Conservation (phyloP, 1,140 invertebrate genomes). For the Monomorium pharaonis region DNA sequence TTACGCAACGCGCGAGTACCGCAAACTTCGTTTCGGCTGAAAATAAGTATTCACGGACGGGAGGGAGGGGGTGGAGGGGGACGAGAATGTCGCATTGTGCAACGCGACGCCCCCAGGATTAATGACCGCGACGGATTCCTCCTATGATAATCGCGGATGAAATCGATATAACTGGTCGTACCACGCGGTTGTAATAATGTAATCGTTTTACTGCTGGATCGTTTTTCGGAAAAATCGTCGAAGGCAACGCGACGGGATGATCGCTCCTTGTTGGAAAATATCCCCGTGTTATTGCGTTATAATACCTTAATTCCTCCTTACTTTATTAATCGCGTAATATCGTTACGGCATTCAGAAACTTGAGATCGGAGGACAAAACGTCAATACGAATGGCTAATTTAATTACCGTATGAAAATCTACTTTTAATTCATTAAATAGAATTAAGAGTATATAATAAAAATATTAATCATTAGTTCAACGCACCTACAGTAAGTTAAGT, state of each 20-base stretch:
- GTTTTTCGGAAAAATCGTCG: conserved; percentile 49
- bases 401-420: not conserved
- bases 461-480: not conserved
- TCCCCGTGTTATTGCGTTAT: not conserved
- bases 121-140: conserved; percentile 31
- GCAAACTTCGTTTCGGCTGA: not conserved
- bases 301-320: not conserved
- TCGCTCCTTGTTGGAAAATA: conserved; percentile 16
- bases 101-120: conserved; percentile 22
- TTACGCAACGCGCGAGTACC: conserved; percentile 56
- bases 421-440: not conserved
- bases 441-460: not conserved
- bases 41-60: conserved; percentile 38
- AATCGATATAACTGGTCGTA: conserved; percentile 52
- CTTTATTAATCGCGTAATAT: not conserved
- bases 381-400: not conserved
- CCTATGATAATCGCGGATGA: conserved; percentile 52
- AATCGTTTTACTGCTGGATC: conserved; percentile 54
- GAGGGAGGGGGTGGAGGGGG: no score
- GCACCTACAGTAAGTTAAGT: no score
- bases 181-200: conserved; percentile 40
- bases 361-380: not conserved
- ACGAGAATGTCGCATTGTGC: conserved; percentile 32
- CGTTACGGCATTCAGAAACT: not conserved
- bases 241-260: not conserved